Percentiles rank a stretch among this genome's conserved stretches.
phyloP scores from a whole-genome alignment of 2,113 vertebrate genomes.

The Cynopterus brachyotis region DNA sequence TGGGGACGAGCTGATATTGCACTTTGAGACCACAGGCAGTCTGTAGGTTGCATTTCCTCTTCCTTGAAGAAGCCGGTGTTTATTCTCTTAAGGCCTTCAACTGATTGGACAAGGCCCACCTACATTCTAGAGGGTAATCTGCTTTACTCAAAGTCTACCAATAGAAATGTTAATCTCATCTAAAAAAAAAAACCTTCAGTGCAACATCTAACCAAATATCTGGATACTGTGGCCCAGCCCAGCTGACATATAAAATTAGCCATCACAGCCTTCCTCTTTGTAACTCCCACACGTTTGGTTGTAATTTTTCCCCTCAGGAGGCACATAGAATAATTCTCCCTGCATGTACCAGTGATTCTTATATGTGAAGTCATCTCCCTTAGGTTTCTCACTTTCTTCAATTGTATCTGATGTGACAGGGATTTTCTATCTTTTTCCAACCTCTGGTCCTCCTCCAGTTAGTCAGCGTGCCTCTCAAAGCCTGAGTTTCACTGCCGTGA shows the following conservation, averaged over 20 bases:
- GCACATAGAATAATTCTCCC: background rate
- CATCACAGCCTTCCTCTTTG: background rate
- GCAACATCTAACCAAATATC: too few species aligned
- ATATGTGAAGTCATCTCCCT: background rate
- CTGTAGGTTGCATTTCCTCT: background rate
- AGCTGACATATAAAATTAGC: too few species aligned
- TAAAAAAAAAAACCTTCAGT: background rate
- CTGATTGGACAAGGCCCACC: background rate
- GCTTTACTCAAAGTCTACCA: background rate
- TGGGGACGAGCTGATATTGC: background rate
- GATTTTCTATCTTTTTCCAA: background rate
- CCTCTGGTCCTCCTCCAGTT: background rate
- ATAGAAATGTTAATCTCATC: background rate
- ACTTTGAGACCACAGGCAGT: background rate
- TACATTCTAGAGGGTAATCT: background rate
- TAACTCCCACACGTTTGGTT: background rate
- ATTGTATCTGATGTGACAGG: background rate
- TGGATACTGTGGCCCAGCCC: background rate
- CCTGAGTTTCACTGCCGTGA: background rate
- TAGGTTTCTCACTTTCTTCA: background rate
- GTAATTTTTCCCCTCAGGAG: background rate
- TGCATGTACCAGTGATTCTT: background rate
- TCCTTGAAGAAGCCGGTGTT: background rate
- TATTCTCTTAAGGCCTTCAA: background rate
- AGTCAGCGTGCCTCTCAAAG: background rate